Base-by-base conservation (phyloP, 2,113 vertebrate genomes). In the Dromiciops gliroides region DNA sequence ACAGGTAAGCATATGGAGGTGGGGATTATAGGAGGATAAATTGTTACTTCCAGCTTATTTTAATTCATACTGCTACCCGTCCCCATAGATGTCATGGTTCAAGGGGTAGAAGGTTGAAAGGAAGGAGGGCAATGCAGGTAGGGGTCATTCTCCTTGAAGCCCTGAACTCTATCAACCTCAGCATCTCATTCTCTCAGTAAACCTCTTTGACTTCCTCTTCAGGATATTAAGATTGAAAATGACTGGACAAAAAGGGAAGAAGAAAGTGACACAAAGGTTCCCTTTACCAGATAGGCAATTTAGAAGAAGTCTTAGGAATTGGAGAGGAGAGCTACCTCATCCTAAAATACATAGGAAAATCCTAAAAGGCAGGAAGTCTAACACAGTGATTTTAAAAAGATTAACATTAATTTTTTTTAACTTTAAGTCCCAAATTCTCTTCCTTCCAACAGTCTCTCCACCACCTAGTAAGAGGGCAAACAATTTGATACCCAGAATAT, bases 61-160 rank as follows among this genome's bases (percentile, higher is more conserved):
- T 56, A 26, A 26, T 28, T 56, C 53, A 28, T 56, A 26, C 53
- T 56, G 53, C 53, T 56, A 28, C 53, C 8, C 8, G 9, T 28
- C 26, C 26, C 26, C 26, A 56, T 5, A 53, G 52, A 91, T 67
- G 52, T 48, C 25, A 75, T 60, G 91, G 12, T 89, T 96, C 67
- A 25, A 51, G 88, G 49, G 37, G 47, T 90, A 75, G 89, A 25
- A 44, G 19, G 7, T 56, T 1, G 48, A 91, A 51, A 0, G 24
- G 12, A n/a, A 28, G 26, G 14, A 92, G 37, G 28, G n/a, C 11
- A 6, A 3, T 0, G 0, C 26, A 48, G 1, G 2, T 6, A n/a
- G 6, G 37, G 1, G 48, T 90, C 26, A 91, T 48, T 0, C 28
- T 90, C 37, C 10, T 50, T 56, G 51, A 50, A 48, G n/a, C 28